Evolutionary conservation across 2,888 invertebrate species (phyloP).

Genomic region (Leucophenga maculata): DNA sequence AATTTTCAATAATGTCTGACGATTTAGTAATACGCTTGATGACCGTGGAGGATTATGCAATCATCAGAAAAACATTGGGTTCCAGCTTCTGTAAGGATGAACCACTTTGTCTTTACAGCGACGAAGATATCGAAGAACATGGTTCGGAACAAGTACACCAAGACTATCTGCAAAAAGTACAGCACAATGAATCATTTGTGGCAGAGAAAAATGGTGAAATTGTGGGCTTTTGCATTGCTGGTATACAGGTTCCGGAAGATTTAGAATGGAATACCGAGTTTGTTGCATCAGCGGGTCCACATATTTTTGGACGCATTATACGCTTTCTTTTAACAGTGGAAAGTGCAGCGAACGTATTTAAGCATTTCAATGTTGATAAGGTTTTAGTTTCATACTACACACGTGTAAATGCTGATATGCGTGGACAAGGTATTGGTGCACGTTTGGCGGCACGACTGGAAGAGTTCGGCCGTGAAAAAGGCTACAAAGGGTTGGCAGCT

Average conservation of each 20-base stretch:
- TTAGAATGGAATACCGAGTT: background rate
- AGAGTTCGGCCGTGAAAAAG: constrained; percentile 48
- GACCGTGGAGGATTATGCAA: background rate
- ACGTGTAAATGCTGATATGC: constrained; percentile 46
- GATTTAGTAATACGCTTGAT: background rate
- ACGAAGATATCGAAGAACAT: background rate
- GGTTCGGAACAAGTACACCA: background rate
- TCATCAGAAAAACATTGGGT: background rate
- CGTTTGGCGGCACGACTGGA: constrained; percentile 50
- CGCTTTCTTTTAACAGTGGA: background rate
- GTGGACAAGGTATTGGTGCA: constrained; percentile 56
- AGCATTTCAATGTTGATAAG: constrained; percentile 47
- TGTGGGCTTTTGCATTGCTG: background rate
- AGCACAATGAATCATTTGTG: background rate
- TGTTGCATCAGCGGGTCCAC: background rate
- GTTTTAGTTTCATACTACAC: constrained; percentile 54
- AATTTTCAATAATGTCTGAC: constrained; percentile 4
- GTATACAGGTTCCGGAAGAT: background rate
- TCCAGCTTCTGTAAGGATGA: background rate
- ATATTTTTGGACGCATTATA: background rate
- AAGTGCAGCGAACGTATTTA: constrained; percentile 42
- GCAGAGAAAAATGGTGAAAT: constrained; percentile 1
- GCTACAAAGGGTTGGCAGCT: constrained; percentile 46
- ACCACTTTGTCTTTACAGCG: background rate
- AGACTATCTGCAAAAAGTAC: background rate